A percentile compares a stretch with the other conserved stretches of the same genome.
These are phyloP conservation scores for Akabosia matsudoensis DNA, from an alignment of 1,140 invertebrate species.

Conservation along the genomic window DNA sequence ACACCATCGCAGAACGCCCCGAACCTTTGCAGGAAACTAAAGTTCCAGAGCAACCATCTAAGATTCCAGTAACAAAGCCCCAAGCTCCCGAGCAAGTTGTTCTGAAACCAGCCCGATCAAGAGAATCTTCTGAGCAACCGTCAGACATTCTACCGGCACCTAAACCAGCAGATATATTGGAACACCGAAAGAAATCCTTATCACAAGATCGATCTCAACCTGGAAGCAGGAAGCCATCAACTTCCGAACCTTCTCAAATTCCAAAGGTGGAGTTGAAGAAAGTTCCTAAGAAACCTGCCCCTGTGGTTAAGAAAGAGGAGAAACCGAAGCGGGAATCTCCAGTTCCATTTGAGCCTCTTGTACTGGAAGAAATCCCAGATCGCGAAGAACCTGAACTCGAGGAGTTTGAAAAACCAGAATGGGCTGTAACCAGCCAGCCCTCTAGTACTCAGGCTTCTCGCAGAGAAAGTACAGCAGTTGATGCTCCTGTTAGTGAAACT, in stretches of 20 bases:
- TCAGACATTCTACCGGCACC: neutral
- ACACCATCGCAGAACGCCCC: too few relatives aligned
- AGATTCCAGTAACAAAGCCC: slow-evolving; percentile 19
- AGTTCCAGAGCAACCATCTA: neutral
- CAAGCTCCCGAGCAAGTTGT: slow-evolving; percentile 48
- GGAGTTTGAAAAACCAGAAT: slow-evolving; percentile 34
- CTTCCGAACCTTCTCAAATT: neutral
- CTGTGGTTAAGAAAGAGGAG: slow-evolving; percentile 21
- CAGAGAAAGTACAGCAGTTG: neutral
- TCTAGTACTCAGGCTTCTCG: too few relatives aligned
- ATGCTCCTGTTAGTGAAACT: neutral
- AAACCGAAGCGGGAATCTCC: slow-evolving; percentile 20
- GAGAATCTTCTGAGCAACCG: neutral
- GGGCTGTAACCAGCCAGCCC: slow-evolving; percentile 1
- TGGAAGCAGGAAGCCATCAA: neutral
- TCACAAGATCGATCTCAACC: too few relatives aligned
- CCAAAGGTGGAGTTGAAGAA: slow-evolving; percentile 19
- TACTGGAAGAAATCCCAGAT: slow-evolving; percentile 26
- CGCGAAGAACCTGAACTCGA: slow-evolving; percentile 20
- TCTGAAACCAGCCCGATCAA: too few relatives aligned
- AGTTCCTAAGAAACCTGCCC: slow-evolving; percentile 6
- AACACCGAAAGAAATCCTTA: neutral
- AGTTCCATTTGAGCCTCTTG: slow-evolving; percentile 11
- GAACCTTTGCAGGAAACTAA: too few relatives aligned
- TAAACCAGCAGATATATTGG: neutral